Percentiles rank a stretch among this genome's conserved stretches.
Conservation (phyloP, 2,888 invertebrate species). For the Polylopha cassiicola region DNA sequence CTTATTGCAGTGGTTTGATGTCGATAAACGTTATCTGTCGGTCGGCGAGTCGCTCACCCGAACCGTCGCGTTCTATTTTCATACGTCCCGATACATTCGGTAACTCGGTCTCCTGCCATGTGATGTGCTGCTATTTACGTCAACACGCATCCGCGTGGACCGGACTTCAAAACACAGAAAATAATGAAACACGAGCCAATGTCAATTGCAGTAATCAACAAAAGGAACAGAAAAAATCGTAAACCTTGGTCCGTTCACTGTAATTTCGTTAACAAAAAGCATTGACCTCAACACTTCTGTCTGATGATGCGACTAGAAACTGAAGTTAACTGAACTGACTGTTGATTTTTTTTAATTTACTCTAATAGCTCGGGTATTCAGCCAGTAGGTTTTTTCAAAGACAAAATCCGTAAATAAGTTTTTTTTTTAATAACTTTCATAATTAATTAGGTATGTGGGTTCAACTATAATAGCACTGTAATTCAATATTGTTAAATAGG, state of each 20-base stretch:
- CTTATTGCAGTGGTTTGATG: constrained; percentile 29
- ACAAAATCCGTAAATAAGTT: too few species aligned
- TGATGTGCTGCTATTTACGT: constrained; percentile 56
- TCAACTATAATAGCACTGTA: too few species aligned
- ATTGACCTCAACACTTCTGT: constrained; percentile 12
- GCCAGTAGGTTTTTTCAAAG: too few species aligned
- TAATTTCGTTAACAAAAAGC: constrained; percentile 20
- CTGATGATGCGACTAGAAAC: constrained; percentile 13
- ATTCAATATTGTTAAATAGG: too few species aligned
- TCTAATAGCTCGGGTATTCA: too few species aligned
- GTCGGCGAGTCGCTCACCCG: constrained; percentile 36
- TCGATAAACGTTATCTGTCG: constrained; percentile 50
- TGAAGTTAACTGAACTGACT: too few species aligned
- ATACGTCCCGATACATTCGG: constrained; percentile 51
- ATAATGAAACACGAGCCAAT: constrained; percentile 31
- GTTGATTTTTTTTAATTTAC: too few species aligned
- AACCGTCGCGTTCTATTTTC: constrained; percentile 50
- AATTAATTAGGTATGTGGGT: too few species aligned
- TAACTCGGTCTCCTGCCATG: constrained; percentile 45
- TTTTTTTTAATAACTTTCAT: too few species aligned
- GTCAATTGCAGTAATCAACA: constrained; percentile 29
- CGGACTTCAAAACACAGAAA: constrained; percentile 27
- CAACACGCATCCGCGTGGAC: constrained; percentile 36
- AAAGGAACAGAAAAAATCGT: constrained; percentile 29
- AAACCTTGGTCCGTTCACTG: constrained; percentile 47